Evolutionary conservation across 2,113 vertebrate genomes (phyloP).

Genomic region (Coryphaenoides rupestris): DNA sequence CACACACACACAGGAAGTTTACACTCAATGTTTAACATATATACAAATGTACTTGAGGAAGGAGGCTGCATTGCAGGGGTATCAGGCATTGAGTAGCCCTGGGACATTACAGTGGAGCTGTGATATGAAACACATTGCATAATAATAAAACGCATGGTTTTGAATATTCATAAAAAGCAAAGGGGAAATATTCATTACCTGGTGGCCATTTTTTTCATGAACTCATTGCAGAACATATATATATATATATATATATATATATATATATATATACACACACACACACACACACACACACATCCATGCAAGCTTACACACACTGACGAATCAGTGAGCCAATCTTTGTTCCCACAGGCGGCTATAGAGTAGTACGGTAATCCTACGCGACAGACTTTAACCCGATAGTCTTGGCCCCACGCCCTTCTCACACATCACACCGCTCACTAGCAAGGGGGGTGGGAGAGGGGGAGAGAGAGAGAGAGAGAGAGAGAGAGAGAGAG

Average conservation of each 20-base stretch:
- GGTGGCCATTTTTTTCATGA: not conserved
- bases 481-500: not conserved
- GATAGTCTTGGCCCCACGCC: slow-evolving; percentile 38
- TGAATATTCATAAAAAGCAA: not conserved
- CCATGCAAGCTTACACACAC: not conserved
- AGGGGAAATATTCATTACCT: not conserved
- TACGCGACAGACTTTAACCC: slow-evolving; percentile 54
- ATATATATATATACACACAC: not conserved
- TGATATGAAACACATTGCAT: not conserved
- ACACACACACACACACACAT: no score
- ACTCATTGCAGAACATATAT: not conserved
- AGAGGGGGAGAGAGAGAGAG: not conserved
- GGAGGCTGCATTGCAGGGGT: no score
- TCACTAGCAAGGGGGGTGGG: no score
- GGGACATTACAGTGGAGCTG: not conserved
- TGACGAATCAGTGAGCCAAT: slow-evolving; percentile 51
- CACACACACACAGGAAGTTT: not conserved
- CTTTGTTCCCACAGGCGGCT: slow-evolving; percentile 57
- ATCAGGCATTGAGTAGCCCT: not conserved
- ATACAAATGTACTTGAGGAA: no score
- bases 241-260: no score
- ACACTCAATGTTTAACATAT: no score
- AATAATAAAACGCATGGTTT: not conserved
- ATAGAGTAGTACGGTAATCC: slow-evolving; percentile 48
- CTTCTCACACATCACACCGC: slow-evolving; percentile 21